Evolutionary conservation across 2,888 invertebrate species (phyloP), one percentile per base, ranked within the genome.

Genomic region (Galerucella pusilla): DNA sequence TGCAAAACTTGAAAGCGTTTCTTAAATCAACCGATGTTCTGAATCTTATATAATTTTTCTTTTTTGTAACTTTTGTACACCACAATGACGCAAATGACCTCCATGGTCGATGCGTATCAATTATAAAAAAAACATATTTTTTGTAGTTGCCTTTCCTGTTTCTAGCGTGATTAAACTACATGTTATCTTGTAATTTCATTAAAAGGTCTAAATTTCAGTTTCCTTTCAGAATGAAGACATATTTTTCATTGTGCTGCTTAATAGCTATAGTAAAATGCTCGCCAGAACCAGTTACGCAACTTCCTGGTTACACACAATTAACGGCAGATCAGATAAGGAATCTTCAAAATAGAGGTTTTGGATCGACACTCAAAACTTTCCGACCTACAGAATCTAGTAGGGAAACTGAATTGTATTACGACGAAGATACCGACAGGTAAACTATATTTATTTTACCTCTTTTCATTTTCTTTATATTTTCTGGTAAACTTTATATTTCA

Each of bases 311-410:
- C 64, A 81, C 81, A 6, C 78, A 81, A 59, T 63, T 81, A 9
- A 66, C 61, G 9, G 57, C 75, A 14, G 75, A 80, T 16, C 78
- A 82, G 76, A 60, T 82, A 14, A 68, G 73, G 45, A 77, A 81
- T 66, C 75, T 83, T n/a, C 82, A 81, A 74, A 75, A 74, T 12
- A 72, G 77, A 46, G 81, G 79, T 12, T 83, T 82, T 66, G 82
- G 81, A 45, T 63, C 79, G 0, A 80, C 82, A 3, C 61, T 67
- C 1, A 79, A 75, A 72, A 75, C 77, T 11, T 83, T 81, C 67
- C 73, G 80, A 66, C 80, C 81, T 0, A 81, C 82, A 20, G 77
- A 78, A 59, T 76, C 77, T 10, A 80, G 80, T 4, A 79, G 78
- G 59, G 80, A 81, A 49, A 81, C 81, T 3, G 81, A 82, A 52